Conservation (phyloP, 1,140 invertebrate genomes). For the Pseudomyrmex dendroicus region DNA sequence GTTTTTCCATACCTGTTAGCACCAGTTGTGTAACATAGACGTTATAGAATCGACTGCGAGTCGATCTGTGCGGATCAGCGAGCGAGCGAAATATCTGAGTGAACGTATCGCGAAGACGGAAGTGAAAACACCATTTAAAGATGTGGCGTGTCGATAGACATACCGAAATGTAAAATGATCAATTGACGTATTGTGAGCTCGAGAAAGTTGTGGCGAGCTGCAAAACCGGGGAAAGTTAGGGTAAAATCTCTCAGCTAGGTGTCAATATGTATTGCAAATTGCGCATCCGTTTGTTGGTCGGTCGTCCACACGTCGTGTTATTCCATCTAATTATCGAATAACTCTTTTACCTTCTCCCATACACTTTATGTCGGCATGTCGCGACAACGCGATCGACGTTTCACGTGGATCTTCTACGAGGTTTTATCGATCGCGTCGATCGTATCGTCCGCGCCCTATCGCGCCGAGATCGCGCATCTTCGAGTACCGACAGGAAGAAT, state of each 20-base stretch:
- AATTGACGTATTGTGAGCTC: neutral
- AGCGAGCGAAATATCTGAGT: slow-evolving; percentile 34
- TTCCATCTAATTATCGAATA: slow-evolving; percentile 75
- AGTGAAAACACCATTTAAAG: slow-evolving; percentile 38
- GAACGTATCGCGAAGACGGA: slow-evolving; percentile 33
- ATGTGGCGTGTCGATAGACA: slow-evolving; percentile 32
- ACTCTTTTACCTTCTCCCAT: slow-evolving; percentile 55
- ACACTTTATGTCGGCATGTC: slow-evolving; percentile 29
- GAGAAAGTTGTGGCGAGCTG: neutral
- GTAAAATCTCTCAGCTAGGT: neutral
- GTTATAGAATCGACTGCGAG: neutral
- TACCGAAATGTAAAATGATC: slow-evolving; percentile 25
- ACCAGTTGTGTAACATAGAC: neutral
- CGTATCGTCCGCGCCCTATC: slow-evolving; percentile 72
- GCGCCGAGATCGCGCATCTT: slow-evolving; percentile 67
- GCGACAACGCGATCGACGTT: slow-evolving; percentile 63
- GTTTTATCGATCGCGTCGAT: slow-evolving; percentile 72
- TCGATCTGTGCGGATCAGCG: neutral
- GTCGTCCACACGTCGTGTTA: slow-evolving; percentile 41
- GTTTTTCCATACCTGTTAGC: neutral
- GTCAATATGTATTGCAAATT: neutral
- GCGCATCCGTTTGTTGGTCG: slow-evolving; percentile 17
- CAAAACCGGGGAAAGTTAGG: neutral
- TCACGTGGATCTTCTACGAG: slow-evolving; percentile 48
- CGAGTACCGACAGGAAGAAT: slow-evolving; percentile 38